phyloP scores from a whole-genome alignment of 1,140 invertebrate species.

The Zaprionus camerounensis region DNA sequence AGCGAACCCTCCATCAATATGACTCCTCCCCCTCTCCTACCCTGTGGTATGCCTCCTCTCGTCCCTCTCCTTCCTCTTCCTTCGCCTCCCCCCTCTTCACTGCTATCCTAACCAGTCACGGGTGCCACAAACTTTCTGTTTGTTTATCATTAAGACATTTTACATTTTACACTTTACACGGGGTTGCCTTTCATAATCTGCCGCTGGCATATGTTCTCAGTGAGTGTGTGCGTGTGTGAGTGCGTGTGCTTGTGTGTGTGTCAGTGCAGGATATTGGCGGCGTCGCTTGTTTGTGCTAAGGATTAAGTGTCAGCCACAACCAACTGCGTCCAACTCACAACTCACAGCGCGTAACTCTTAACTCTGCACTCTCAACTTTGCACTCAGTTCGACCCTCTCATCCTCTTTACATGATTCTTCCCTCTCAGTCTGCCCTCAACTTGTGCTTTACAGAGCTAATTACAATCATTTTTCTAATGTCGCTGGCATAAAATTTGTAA shows the following conservation, averaged over 20 bases:
- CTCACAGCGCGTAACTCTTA: constrained; percentile 47
- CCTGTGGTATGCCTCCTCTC: background rate
- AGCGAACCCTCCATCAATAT: constrained; percentile 49
- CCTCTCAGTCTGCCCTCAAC: background rate
- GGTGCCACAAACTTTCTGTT: constrained; percentile 75
- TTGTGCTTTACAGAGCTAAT: constrained; percentile 53
- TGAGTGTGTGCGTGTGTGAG: background rate
- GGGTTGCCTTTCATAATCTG: constrained; percentile 76
- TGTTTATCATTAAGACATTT: constrained; percentile 83
- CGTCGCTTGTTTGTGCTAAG: constrained; percentile 74
- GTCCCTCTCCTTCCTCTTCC: background rate
- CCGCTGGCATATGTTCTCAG: constrained; percentile 60
- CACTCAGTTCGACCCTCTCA: background rate
- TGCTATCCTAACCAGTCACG: constrained; percentile 62
- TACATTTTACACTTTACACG: constrained; percentile 69
- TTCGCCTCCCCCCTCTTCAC: background rate
- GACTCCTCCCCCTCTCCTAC: background rate
- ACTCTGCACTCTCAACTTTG: constrained; percentile 12
- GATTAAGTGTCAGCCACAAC: constrained; percentile 67
- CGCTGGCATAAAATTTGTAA: constrained; percentile 77
- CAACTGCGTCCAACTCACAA: constrained; percentile 59
- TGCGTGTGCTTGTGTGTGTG: constrained; percentile 6
- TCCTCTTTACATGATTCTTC: too few relatives aligned
- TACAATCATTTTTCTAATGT: constrained; percentile 81
- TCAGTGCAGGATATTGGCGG: constrained; percentile 71